Conservation (phyloP, 2,113 vertebrate genomes). For the Tonatia bakeri region DNA sequence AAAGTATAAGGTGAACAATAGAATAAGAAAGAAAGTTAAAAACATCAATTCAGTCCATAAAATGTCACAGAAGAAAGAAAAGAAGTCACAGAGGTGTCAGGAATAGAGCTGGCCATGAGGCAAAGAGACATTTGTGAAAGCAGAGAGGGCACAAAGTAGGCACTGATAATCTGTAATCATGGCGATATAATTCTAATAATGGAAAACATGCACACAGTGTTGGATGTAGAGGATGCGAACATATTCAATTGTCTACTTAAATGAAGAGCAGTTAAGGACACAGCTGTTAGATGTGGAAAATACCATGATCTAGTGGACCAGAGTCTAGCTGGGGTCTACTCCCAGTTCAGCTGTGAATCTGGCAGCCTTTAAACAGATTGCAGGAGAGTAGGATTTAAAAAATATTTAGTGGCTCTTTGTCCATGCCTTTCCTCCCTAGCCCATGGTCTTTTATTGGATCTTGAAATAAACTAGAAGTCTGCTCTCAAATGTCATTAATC, state of each 20-base stretch:
- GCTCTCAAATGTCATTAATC: neutral
- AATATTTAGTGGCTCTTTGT: neutral
- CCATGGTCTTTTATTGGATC: neutral
- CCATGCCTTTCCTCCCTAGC: neutral
- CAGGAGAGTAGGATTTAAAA: neutral
- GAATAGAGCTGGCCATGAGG: rapidly evolving
- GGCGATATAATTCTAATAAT: neutral
- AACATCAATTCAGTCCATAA: neutral
- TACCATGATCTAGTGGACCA: neutral
- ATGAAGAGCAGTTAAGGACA: neutral
- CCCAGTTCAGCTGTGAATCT: neutral
- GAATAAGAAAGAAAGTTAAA: neutral
- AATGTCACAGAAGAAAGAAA: neutral
- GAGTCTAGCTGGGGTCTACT: neutral
- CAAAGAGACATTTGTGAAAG: neutral
- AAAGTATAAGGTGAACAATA: neutral
- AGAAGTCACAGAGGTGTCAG: neutral
- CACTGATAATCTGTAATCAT: neutral
- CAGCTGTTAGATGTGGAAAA: neutral
- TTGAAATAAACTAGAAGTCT: neutral
- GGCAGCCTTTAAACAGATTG: neutral
- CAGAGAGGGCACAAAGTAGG: neutral
- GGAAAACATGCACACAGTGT: neutral
- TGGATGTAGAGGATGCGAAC: neutral
- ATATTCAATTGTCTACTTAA: neutral